These are phyloP conservation scores for Lycophotia porphyrea DNA, from an alignment of 2,888 invertebrate species.

Conservation along the genomic window DNA sequence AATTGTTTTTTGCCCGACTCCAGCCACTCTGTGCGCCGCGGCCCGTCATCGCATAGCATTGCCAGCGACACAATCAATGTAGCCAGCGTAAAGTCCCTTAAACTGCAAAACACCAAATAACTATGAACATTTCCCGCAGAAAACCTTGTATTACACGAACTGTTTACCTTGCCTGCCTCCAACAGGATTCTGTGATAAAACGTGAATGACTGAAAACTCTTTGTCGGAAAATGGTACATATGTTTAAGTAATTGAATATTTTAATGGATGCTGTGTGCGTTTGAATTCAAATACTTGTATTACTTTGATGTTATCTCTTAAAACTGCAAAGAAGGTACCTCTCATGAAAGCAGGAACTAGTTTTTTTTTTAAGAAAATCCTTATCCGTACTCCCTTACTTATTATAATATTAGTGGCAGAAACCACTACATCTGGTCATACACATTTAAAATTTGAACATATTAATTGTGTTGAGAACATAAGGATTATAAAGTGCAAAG, in stretches of 20 bases:
- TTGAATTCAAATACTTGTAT: not conserved
- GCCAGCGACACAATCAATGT: constrained; percentile 62
- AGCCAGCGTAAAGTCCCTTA: constrained; percentile 53
- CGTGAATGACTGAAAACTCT: constrained; percentile 20
- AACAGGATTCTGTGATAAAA: constrained; percentile 5
- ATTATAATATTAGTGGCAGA: too few relatives aligned
- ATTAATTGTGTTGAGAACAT: too few relatives aligned
- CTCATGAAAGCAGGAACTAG: not conserved
- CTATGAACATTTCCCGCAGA: constrained; percentile 50
- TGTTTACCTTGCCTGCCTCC: constrained; percentile 26
- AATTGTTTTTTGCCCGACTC: not conserved
- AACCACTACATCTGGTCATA: too few relatives aligned
- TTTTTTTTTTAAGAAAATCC: not conserved
- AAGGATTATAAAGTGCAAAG: too few relatives aligned
- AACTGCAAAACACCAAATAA: constrained; percentile 59
- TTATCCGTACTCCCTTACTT: too few relatives aligned
- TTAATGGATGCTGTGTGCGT: not conserved
- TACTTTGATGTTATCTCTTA: not conserved
- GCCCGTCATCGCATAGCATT: constrained; percentile 40
- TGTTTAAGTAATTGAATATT: constrained; percentile 1
- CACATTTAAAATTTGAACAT: too few relatives aligned
- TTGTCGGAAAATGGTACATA: constrained; percentile 1
- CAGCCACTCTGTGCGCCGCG: not conserved
- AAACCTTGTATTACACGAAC: constrained; percentile 33
- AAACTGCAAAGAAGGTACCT: not conserved